phyloP scores from a whole-genome alignment of 2,113 vertebrate species.

The Hypomesus transpacificus region DNA sequence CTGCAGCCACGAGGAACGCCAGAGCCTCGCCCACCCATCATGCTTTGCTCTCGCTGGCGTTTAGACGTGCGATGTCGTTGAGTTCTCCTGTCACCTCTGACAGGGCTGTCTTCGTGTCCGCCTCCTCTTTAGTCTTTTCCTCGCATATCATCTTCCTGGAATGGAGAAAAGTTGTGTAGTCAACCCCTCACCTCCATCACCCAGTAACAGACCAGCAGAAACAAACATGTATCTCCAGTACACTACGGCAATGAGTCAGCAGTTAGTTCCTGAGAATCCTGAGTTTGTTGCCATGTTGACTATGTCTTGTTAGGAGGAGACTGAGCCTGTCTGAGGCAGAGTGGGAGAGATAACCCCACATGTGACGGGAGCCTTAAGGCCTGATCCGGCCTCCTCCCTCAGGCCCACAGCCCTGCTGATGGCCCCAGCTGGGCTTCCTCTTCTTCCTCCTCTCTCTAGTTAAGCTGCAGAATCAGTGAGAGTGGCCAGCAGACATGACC shows the following conservation, averaged over 20 bases:
- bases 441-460: not conserved
- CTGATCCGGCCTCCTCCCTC: too few relatives aligned
- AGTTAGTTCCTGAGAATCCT: too few relatives aligned
- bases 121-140: constrained; percentile 78
- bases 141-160: constrained; percentile 83
- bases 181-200: not conserved
- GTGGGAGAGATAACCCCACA: too few relatives aligned
- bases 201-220: not conserved
- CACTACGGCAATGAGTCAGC: too few relatives aligned
- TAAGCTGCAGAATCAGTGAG: constrained; percentile 26
- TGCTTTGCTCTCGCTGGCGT: constrained; percentile 85
- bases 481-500: constrained; percentile 7
- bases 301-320: too few relatives aligned
- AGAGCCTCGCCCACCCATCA: constrained; percentile 66
- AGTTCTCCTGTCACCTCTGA: constrained; percentile 81
- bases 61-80: constrained; percentile 89
- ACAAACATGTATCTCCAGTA: constrained; percentile 6
- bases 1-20: constrained; percentile 37
- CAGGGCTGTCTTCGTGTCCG: constrained; percentile 75
- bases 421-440: too few relatives aligned
- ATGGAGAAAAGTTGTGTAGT: constrained; percentile 31
- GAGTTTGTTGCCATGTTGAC: too few relatives aligned
- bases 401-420: too few relatives aligned
- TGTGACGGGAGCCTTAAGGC: too few relatives aligned
- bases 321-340: too few relatives aligned